Evolutionary conservation across 2,797 vertebrate species (phyloP), one percentile per base, ranked within the genome.

Genomic region (Aplochiton taeniatus): DNA sequence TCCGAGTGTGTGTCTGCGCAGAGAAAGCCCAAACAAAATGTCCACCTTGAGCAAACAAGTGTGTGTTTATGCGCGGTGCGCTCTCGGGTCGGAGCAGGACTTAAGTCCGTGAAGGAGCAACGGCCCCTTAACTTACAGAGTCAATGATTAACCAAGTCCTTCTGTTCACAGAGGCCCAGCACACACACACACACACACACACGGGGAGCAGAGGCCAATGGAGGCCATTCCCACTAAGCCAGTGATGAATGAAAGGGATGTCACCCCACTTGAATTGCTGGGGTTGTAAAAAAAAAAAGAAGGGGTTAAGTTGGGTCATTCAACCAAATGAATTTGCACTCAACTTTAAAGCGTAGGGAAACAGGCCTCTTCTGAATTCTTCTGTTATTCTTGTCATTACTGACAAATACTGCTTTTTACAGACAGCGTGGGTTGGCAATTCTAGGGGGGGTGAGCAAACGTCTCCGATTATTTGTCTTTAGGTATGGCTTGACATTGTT

Each of bases 111-210:
- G n/a, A 65, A 61, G 45, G 64, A 61, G 68, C 66, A 68, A 59
- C 31, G 20, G 59, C 72, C 79, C 50, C 68, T 31, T 76, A 81
- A 56, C 61, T 62, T 14, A 50, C 48, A 17, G 20, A 73, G 83
- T 85, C 68, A 85, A 88, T 90, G 75, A 90, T 88, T 91, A 85
- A 89, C 84, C 51, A 18, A 6, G 0, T n/a, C 51, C 19, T 63
- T 70, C 58, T 63, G 54, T 45, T 75, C 74, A 47, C 45, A 18
- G 55, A 47, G 48, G 14, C 18, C 55, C 57, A 44, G 53, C 61
- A 43, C 41, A 67, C 68, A 48, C 7, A 68, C 52, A 50, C 59
- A 67, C 18, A 53, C 42, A 69, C 19, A 13, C n/a, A n/a, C n/a
- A n/a, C n/a, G n/a, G n/a, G n/a, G n/a, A n/a, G 56, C 47, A 74